These are phyloP conservation scores for Ptychoptera albimana DNA, from an alignment of 2,888 invertebrate species.

Conservation along the genomic window DNA sequence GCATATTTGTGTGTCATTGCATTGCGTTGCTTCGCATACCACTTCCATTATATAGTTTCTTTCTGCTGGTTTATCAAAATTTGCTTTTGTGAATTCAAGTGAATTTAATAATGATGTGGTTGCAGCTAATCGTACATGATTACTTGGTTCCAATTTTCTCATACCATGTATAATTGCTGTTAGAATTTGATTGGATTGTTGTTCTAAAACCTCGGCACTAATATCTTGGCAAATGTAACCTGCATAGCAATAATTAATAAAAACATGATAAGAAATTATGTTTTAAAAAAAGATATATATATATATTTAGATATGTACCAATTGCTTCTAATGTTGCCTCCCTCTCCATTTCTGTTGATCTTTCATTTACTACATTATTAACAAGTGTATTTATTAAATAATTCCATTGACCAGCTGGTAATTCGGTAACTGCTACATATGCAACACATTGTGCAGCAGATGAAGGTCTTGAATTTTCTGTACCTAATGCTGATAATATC, in stretches of 20 bases:
- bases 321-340: slow-evolving; percentile 96
- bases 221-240: slow-evolving; percentile 96
- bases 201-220: slow-evolving; percentile 77
- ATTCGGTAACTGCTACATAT: slow-evolving; percentile 91
- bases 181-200: slow-evolving; percentile 89
- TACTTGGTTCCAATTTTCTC: slow-evolving; percentile 84
- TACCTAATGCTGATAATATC: slow-evolving; percentile 88
- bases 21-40: slow-evolving; percentile 97
- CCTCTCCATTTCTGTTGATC: slow-evolving; percentile 83
- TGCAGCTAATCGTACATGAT: slow-evolving; percentile 88
- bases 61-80: slow-evolving; percentile 95
- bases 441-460: slow-evolving; percentile 99
- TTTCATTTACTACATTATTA: slow-evolving; percentile 73
- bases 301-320: slow-evolving; percentile 35
- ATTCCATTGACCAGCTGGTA: slow-evolving; percentile 85
- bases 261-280: slow-evolving; percentile 4
- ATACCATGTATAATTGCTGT: slow-evolving; percentile 99
- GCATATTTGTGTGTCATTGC: slow-evolving; percentile 74
- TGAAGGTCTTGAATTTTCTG: slow-evolving; percentile 88
- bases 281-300: not conserved
- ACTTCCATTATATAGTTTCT: slow-evolving; percentile 99
- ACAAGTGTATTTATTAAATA: slow-evolving; percentile 78
- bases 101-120: slow-evolving; percentile 94
- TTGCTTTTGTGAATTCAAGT: slow-evolving; percentile 94
- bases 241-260: slow-evolving; percentile 14